Base-by-base conservation (phyloP, 2,888 invertebrate genomes). In the Stratiomys singularior region DNA sequence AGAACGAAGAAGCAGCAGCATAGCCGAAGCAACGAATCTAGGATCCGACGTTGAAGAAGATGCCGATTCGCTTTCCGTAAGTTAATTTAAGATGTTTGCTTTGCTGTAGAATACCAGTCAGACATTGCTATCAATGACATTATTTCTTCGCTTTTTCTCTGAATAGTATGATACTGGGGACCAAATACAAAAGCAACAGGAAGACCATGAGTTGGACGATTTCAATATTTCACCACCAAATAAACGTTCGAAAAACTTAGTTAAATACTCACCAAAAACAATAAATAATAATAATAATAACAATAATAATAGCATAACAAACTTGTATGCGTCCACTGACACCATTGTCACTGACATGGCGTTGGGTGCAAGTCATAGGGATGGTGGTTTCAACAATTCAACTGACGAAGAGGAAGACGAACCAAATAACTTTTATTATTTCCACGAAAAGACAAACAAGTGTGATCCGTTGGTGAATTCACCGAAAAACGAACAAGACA, bases 1-100 rank as follows among this genome's bases (percentile, higher is more conserved):
- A 83, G 87, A 88, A 18, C 63, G 52, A 13, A 47, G 66, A 64
- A 25, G 63, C 47, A 76, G 52, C 27, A 52, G 52, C 25, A 37
- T 58, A 30, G 74, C 74, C 11, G 74, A 74, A 18, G 28, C 44
- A 37, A 76, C 25, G 7, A 76, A 76, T 64, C 4, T 76, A 47
- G 66, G 46, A 21, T 63, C 63, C 5, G 77, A 77, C 63, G 78
- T 44, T 77, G 76, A 77, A 25, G 77, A 74, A 7, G 79, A 79
- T 21, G 56, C 67, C 56, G 71, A 77, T 46, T 18, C 64, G 21
- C 78, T 79, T 76, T 71, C 78, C 60, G 79, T 79, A 71, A 78
- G 78, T 66, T 25, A 63, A 13, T 27, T 74, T 63, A 15, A 9
- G 11, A 9, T 21, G n/a, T 46, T 60, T 63, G 18, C 63, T 63